phyloP scores from a whole-genome alignment of 2,888 invertebrate species.

The Chymomyza procnemis region DNA sequence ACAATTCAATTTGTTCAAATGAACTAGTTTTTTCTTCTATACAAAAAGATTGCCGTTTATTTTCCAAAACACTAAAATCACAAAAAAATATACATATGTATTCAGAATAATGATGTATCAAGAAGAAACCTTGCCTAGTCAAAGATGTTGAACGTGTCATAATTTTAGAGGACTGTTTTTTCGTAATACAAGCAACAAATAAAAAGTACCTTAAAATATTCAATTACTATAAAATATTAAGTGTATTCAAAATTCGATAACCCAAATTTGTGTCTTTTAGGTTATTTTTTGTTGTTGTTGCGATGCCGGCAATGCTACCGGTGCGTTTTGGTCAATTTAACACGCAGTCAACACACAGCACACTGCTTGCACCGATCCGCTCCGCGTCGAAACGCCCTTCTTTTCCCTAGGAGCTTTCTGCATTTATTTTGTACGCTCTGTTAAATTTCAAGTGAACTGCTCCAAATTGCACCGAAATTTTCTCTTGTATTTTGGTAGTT shows the following conservation, averaged over 20 bases:
- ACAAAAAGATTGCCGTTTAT: no score
- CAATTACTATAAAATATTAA: background rate
- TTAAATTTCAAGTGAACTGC: constrained; percentile 26
- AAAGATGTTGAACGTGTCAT: no score
- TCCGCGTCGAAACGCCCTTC: constrained; percentile 12
- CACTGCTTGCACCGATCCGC: constrained; percentile 5
- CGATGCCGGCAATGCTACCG: background rate
- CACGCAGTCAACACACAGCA: background rate
- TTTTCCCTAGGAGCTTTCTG: constrained; percentile 39
- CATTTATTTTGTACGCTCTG: constrained; percentile 54
- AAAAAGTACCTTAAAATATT: background rate
- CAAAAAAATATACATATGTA: no score
- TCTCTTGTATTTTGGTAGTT: background rate
- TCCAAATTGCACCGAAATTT: background rate
- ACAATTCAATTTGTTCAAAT: no score
- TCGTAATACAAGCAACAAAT: no score
- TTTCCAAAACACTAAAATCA: no score
- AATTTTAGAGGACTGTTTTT: no score
- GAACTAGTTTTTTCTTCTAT: no score
- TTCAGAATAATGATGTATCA: no score
- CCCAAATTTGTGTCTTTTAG: background rate
- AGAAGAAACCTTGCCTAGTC: no score
- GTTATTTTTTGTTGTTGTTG: background rate
- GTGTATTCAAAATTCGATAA: background rate
- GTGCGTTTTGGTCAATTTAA: constrained; percentile 1